Percentiles rank a stretch among this genome's conserved stretches.
These are phyloP conservation scores for Larimichthys polyactis DNA, from an alignment of 2,113 vertebrate species.

Conservation along the genomic window DNA sequence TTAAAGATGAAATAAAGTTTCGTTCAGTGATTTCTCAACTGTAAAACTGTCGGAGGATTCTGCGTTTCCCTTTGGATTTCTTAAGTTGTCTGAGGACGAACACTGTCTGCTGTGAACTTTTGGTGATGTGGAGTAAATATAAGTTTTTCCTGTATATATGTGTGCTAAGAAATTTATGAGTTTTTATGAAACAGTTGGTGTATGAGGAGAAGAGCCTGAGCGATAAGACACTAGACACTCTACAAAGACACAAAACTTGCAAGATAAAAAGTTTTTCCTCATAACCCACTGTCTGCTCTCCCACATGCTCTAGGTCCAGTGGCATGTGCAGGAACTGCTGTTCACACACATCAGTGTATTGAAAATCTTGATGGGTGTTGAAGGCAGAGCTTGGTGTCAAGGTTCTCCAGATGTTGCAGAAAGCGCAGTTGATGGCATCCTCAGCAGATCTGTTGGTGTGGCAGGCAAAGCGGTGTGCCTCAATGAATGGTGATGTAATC, in stretches of 20 bases:
- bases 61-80: neutral
- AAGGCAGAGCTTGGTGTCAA: too few species aligned
- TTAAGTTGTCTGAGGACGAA: neutral
- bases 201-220: neutral
- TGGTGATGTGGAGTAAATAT: neutral
- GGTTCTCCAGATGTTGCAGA: too few species aligned
- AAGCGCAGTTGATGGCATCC: too few species aligned
- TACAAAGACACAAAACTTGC: neutral
- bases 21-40: neutral
- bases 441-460: too few species aligned
- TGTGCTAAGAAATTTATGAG: neutral
- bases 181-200: neutral
- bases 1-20: neutral
- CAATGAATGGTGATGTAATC: too few species aligned
- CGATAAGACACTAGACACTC: neutral
- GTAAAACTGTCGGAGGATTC: neutral
- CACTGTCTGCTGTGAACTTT: neutral
- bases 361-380: too few species aligned
- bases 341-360: too few species aligned
- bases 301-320: too few species aligned
- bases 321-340: too few species aligned
- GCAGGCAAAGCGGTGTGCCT: too few species aligned
- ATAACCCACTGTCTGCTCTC: too few species aligned
- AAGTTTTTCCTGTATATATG: neutral
- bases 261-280: too few species aligned